Evolutionary conservation across 2,797 vertebrate species (phyloP), one percentile per base, ranked within the genome.

Genomic region (Enoplosus armatus): DNA sequence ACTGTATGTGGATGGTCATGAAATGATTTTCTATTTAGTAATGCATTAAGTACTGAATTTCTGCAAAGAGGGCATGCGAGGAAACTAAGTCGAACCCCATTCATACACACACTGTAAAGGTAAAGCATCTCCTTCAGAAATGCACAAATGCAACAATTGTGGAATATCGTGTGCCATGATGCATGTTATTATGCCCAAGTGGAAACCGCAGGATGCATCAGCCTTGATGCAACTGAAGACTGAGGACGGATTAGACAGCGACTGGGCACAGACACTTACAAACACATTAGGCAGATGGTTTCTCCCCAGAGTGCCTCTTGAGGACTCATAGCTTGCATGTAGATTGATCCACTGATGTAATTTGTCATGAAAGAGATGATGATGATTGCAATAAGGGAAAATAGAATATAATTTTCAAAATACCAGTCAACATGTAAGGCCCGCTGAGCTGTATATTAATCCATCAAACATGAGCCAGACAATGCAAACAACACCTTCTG

Each of bases 241-340:
- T 39, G 73, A 66, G 71, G 59, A 74, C 50, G 70, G 83, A 87
- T 87, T 72, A 81, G 78, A 85, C 79, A 68, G 80, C 53, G 10
- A 87, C 84, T 76, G 79, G 69, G 84, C 84, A 85, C 78, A 79
- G 56, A 90, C 87, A 79, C 82, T 88, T 84, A 72, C 85, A 89
- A 88, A 91, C 84, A 80, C 82, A 90, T 89, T 82, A 92, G 77
- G 79, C 87, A 91, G 89, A 92, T 89, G 88, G 88, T 87, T 91
- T 85, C 74, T 92, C 87, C 78, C 81, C 63, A 72, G 79, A 89
- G 86, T 83, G 83, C 66, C 71, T 73, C 82, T 85, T 31, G 31
- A 81, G 80, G 78, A 79, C 70, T 78, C 84, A 29, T 72, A 82
- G 72, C 78, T 77, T 77, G 78, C 58, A 76, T 85, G 80, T 78